Evolutionary conservation across 2,797 vertebrate genomes (phyloP).

Genomic region (Crypturellus tataupa): DNA sequence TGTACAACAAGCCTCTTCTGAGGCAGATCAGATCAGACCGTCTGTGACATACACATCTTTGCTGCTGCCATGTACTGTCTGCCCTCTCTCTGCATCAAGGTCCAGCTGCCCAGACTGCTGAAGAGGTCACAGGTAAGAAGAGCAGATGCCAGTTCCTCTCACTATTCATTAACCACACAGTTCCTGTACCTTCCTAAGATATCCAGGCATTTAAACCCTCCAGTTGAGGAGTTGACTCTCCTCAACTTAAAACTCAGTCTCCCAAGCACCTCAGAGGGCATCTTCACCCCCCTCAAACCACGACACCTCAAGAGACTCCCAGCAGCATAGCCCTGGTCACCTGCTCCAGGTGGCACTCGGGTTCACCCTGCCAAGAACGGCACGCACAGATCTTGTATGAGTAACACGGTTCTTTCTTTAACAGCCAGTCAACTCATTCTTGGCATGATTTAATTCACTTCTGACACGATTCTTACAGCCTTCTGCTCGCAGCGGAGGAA

Average conservation of each 20-base stretch:
- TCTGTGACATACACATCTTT: neutral
- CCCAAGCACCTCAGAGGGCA: neutral
- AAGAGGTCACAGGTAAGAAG: neutral
- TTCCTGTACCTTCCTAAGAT: neutral
- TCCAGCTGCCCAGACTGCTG: neutral
- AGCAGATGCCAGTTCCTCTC: no score
- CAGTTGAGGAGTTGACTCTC: neutral
- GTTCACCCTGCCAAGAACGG: accelerated
- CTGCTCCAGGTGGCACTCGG: neutral
- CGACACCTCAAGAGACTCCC: accelerated
- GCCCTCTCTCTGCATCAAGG: neutral
- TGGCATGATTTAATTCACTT: neutral
- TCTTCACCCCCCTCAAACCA: neutral
- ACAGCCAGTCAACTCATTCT: neutral
- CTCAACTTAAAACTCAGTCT: neutral
- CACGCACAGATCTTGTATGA: accelerated
- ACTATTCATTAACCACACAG: neutral
- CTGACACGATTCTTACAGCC: neutral
- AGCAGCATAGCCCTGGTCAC: neutral
- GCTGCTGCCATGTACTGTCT: no score
- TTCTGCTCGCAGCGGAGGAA: neutral
- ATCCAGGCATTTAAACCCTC: neutral
- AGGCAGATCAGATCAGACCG: neutral
- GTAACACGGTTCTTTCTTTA: neutral
- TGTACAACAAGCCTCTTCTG: neutral